Conservation (phyloP, 2,888 invertebrate species). For the Himalopsyche tibetana region DNA sequence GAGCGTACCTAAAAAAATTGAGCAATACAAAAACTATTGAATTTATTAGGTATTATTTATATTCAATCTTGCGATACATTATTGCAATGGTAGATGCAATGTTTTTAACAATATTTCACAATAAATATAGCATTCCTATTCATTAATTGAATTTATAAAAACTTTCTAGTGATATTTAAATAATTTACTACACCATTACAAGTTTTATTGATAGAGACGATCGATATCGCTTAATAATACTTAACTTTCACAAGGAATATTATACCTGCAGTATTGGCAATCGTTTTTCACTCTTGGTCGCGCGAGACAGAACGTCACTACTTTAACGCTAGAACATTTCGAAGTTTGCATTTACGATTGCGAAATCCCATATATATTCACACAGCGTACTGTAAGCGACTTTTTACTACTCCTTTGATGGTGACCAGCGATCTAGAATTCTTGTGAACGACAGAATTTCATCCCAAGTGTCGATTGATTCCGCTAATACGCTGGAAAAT, state of each 20-base stretch:
- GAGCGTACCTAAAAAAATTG: no score
- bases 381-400: not conserved
- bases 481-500: not conserved
- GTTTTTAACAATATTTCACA: no score
- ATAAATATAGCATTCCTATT: no score
- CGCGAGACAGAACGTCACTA: not conserved
- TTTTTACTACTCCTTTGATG: not conserved
- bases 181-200: no score
- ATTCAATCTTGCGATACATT: no score
- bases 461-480: slow-evolving; percentile 8
- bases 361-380: not conserved
- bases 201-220: no score
- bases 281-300: not conserved
- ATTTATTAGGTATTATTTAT: no score
- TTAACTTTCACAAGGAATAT: not conserved
- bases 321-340: not conserved
- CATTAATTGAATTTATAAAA: no score
- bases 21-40: no score
- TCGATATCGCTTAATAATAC: no score
- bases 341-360: slow-evolving; percentile 25
- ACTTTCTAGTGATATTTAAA: no score
- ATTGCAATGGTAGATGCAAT: no score
- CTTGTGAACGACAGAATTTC: slow-evolving; percentile 1
- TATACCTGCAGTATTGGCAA: not conserved
- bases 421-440: not conserved